These are phyloP conservation scores for Harpagifer antarcticus DNA, from an alignment of 2,797 vertebrate species.

Conservation along the genomic window DNA sequence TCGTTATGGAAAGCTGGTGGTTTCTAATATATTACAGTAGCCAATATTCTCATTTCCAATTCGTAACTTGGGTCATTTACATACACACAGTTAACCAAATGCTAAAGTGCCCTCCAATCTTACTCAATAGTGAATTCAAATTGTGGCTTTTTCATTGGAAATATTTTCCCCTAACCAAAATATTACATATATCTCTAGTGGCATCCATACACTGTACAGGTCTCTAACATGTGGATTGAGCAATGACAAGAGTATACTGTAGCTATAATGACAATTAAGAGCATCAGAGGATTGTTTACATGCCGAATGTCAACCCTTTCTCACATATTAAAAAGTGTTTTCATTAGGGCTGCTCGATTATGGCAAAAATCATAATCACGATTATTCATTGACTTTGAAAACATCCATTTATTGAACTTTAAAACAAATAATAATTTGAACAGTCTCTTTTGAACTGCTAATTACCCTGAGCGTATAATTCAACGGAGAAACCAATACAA, in stretches of 20 bases:
- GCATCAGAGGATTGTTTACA: neutral
- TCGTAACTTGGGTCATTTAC: conserved; percentile 12
- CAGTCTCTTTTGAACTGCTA: too few relatives aligned
- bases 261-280: conserved; percentile 3
- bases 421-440: too few relatives aligned
- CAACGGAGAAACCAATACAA: too few relatives aligned
- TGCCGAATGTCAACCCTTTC: neutral
- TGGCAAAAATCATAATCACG: too few relatives aligned
- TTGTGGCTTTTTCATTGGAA: neutral
- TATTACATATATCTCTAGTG: neutral
- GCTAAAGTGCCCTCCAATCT: neutral
- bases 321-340: conserved; percentile 3
- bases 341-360: too few relatives aligned
- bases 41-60: conserved; percentile 12
- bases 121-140: neutral
- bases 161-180: neutral
- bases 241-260: neutral
- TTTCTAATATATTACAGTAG: conserved; percentile 27
- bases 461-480: too few relatives aligned
- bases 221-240: neutral
- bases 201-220: neutral
- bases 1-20: conserved; percentile 12
- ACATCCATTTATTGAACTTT: too few relatives aligned
- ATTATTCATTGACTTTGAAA: too few relatives aligned
- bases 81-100: neutral